phyloP scores from a whole-genome alignment of 2,888 invertebrate genomes.

The Sesamia inferens region DNA sequence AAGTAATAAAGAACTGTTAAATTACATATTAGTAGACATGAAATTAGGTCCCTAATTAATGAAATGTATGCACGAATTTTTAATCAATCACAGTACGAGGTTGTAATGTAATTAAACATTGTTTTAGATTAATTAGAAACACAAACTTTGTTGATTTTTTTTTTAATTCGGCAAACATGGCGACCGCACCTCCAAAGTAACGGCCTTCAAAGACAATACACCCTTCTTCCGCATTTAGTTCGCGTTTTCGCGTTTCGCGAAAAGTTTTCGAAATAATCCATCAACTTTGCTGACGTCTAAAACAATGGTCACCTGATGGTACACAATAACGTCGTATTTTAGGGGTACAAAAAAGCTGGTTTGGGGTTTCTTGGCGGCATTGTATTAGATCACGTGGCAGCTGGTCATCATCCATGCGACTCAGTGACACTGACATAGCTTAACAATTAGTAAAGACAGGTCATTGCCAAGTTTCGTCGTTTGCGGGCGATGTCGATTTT shows the following conservation, averaged over 20 bases:
- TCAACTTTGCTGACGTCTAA: slow-evolving; percentile 75
- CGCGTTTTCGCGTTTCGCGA: slow-evolving; percentile 66
- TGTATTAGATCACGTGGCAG: slow-evolving; percentile 27
- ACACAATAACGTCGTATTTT: slow-evolving; percentile 54
- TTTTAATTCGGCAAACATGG: slow-evolving; percentile 49
- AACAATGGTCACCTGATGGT: slow-evolving; percentile 73
- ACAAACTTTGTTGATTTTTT: slow-evolving; percentile 34
- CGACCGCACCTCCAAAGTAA: slow-evolving; percentile 62
- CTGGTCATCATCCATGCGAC: slow-evolving; percentile 44
- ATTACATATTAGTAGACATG: slow-evolving; percentile 2
- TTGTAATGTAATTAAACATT: slow-evolving; percentile 21
- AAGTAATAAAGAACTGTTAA: slow-evolving; percentile 30
- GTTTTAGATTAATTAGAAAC: slow-evolving; percentile 50
- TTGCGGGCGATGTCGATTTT: background rate
- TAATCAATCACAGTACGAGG: slow-evolving; percentile 31
- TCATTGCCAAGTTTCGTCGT: background rate
- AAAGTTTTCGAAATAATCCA: slow-evolving; percentile 75
- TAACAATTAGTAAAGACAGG: slow-evolving; percentile 27
- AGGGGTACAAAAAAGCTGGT: slow-evolving; percentile 24
- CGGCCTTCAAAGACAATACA: slow-evolving; percentile 71
- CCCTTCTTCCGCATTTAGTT: slow-evolving; percentile 74
- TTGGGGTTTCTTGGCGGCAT: slow-evolving; percentile 22
- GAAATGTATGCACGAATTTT: slow-evolving; percentile 34
- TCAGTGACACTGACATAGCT: slow-evolving; percentile 36
- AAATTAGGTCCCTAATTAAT: slow-evolving; percentile 28